These are phyloP conservation scores for Lacerta bilineata DNA, from an alignment of 2,797 vertebrate species.

Conservation along the genomic window DNA sequence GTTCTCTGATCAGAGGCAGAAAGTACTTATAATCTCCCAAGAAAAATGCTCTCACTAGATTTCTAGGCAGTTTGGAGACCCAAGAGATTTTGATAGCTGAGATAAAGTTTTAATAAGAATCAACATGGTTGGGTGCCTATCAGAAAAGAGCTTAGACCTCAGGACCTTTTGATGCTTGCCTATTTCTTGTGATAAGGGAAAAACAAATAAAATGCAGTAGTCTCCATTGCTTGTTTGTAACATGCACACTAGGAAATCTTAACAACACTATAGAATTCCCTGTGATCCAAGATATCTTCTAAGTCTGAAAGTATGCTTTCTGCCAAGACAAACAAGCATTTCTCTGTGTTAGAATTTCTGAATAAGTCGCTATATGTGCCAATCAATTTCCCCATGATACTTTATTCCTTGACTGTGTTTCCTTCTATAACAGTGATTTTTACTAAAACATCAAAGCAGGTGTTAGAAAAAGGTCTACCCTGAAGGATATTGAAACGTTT, in stretches of 20 bases:
- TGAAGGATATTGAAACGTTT: background rate
- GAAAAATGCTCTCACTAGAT: constrained; percentile 36
- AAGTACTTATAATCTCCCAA: constrained; percentile 22
- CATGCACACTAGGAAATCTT: background rate
- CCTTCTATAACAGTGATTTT: background rate
- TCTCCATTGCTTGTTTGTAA: constrained; percentile 19
- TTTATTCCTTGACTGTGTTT: background rate
- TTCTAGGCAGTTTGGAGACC: constrained; percentile 32
- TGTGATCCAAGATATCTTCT: background rate
- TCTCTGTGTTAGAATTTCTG: background rate
- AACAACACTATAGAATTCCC: constrained; percentile 5
- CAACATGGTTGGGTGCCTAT: constrained; percentile 33
- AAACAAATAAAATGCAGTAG: constrained; percentile 21
- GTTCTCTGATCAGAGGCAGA: constrained; percentile 36
- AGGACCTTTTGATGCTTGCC: constrained; percentile 26
- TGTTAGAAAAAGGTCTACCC: background rate
- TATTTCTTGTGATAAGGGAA: constrained; percentile 27
- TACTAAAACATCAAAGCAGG: background rate
- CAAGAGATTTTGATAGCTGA: constrained; percentile 35
- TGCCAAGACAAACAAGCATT: background rate
- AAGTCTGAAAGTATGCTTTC: background rate
- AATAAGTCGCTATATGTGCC: background rate
- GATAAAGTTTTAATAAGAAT: constrained; percentile 44
- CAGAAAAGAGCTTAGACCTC: constrained; percentile 20
- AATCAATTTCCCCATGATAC: constrained; percentile 7